phyloP scores from a whole-genome alignment of 1,140 invertebrate genomes.

The Hypsibius dujardini region DNA sequence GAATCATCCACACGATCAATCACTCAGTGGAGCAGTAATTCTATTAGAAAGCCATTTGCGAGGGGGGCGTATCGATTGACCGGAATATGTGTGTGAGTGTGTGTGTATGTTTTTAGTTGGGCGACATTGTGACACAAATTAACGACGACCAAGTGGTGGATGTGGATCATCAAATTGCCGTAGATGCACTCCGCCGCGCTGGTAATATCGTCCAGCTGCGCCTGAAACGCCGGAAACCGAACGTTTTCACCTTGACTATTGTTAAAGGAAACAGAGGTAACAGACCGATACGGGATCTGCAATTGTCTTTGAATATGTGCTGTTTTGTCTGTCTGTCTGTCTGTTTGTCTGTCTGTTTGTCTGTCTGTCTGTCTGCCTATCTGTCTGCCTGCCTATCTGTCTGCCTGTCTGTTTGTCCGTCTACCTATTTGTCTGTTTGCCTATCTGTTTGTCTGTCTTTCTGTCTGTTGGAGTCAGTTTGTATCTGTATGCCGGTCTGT shows the following conservation, averaged over 20 bases:
- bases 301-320: too few relatives aligned
- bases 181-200: conserved; percentile 83
- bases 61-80: too few relatives aligned
- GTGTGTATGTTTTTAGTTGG: conserved; percentile 38
- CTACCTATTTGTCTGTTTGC: conserved; percentile 27
- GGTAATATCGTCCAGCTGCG: conserved; percentile 50
- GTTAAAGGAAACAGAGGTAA: conserved; percentile 28
- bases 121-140: conserved; percentile 70
- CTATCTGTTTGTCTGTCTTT: too few relatives aligned
- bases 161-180: conserved; percentile 76
- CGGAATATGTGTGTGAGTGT: too few relatives aligned
- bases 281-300: too few relatives aligned
- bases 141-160: conserved; percentile 76
- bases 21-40: too few relatives aligned
- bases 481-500: too few relatives aligned
- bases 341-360: conserved; percentile 18
- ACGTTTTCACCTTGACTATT: neutral
- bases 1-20: too few relatives aligned
- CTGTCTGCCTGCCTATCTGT: neutral
- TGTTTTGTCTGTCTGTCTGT: too few relatives aligned
- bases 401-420: conserved; percentile 21
- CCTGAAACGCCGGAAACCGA: neutral
- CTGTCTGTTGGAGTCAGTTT: too few relatives aligned
- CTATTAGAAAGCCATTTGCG: too few relatives aligned
- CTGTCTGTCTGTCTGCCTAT: conserved; percentile 11